These are phyloP conservation scores for Parazoanthus swiftii DNA, from an alignment of 92 coral and sea anemone genomes.

Conservation along the genomic window DNA sequence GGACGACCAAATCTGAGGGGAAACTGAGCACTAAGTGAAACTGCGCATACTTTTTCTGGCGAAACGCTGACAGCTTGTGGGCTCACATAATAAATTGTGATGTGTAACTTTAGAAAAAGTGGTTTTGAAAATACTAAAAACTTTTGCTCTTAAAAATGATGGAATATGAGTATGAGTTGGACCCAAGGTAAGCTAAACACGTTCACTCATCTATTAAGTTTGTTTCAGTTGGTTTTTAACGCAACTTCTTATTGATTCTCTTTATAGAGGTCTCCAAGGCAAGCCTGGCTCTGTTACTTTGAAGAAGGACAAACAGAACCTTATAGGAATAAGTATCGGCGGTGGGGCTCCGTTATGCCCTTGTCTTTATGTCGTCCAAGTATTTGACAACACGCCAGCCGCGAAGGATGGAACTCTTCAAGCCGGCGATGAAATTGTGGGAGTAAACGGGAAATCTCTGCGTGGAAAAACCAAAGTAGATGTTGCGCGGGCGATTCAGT, in stretches of 20 bases:
- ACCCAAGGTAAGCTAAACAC: slow-evolving; percentile 72
- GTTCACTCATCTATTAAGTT: background rate
- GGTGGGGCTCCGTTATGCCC: slow-evolving; percentile 99
- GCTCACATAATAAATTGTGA: slow-evolving; percentile 38
- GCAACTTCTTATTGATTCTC: background rate
- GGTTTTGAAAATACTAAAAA: slow-evolving; percentile 13
- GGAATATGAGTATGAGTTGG: slow-evolving; percentile 98
- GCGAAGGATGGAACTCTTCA: slow-evolving; percentile 92
- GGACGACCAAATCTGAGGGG: slow-evolving; percentile 63
- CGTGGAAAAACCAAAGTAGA: slow-evolving; percentile 99
- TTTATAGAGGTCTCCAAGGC: slow-evolving; percentile 90
- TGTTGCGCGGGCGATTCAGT: slow-evolving; percentile 99
- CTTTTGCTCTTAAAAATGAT: slow-evolving; percentile 64
- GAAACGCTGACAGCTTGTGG: slow-evolving; percentile 37
- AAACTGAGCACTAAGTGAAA: slow-evolving; percentile 31
- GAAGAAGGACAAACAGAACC: slow-evolving; percentile 94
- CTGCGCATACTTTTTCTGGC: slow-evolving; percentile 34
- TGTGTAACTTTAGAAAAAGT: slow-evolving; percentile 13
- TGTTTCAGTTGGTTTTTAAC: slow-evolving; percentile 1
- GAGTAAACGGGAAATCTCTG: slow-evolving; percentile 97
- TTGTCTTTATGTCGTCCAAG: slow-evolving; percentile 96
- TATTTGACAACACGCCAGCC: slow-evolving; percentile 98
- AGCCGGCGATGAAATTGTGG: slow-evolving; percentile 99
- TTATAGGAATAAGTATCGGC: slow-evolving; percentile 96
- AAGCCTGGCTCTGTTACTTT: slow-evolving; percentile 94